These are phyloP conservation scores for Drosophila santomea DNA, from an alignment of 1,140 invertebrate species.

Conservation along the genomic window DNA sequence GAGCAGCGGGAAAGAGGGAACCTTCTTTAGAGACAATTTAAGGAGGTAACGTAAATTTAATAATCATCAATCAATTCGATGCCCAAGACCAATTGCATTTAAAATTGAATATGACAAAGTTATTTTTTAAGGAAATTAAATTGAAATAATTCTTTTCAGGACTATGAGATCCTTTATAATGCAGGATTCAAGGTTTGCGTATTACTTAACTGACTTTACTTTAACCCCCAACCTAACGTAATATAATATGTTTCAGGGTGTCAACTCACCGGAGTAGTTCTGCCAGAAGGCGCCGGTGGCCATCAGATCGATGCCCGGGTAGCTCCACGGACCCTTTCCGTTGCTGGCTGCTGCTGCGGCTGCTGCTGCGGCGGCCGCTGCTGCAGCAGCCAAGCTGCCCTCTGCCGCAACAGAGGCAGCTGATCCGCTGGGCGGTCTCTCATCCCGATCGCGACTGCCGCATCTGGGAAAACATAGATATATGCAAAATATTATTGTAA, in stretches of 20 bases:
- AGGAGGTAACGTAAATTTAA: too few relatives aligned
- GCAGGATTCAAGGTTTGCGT: too few relatives aligned
- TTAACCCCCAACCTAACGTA: background rate
- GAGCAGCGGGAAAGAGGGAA: conserved; percentile 23
- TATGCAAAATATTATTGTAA: background rate
- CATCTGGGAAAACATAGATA: background rate
- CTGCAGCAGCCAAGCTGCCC: conserved; percentile 83
- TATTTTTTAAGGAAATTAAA: too few relatives aligned
- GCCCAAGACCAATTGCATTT: too few relatives aligned
- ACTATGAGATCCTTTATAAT: too few relatives aligned
- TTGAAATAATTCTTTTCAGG: too few relatives aligned
- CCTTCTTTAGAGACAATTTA: background rate
- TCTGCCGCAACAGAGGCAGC: conserved; percentile 74
- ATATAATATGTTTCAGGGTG: background rate
- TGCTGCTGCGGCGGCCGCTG: conserved; percentile 74
- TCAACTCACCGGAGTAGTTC: conserved; percentile 92
- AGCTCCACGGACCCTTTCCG: conserved; percentile 87
- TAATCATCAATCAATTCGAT: too few relatives aligned
- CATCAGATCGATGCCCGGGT: conserved; percentile 91
- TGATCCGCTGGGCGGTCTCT: conserved; percentile 53
- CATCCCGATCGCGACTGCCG: conserved; percentile 69
- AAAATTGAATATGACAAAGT: too few relatives aligned
- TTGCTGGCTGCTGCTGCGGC: conserved; percentile 76
- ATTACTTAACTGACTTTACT: too few relatives aligned
- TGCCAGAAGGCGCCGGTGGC: conserved; percentile 93